Base-by-base conservation (phyloP, 2,888 invertebrate genomes). In the Sipunculus nudus region DNA sequence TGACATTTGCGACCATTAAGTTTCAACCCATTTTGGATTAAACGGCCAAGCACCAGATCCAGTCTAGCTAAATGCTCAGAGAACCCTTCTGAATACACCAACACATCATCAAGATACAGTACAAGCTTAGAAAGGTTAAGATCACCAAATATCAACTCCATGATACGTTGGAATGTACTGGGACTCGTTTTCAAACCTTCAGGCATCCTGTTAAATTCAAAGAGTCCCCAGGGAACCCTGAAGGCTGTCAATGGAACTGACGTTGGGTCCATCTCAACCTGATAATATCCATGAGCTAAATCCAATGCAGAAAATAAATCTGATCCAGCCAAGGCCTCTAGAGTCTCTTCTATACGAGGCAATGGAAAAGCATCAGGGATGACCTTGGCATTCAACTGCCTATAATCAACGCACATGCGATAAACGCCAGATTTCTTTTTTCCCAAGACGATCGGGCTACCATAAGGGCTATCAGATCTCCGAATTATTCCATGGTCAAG, bases 121-220 rank as follows among this genome's bases (percentile, higher is more conserved):
- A 43, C 26, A n/a, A 43, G 21, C 4, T 43, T 26, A 19, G 43
- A 43, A 13, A 43, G 13, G 43, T 43, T 2, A n/a, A 54, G 23
- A 19, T 29, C 46, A 1, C 35, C 31, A 4, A 45, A 29, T 3
- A 32, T 28, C 19, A 21, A 5, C 16, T 43, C 32, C 46, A 54
- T 54, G 41, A 54, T 45, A 3, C 31, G 3, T 23, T 45, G 29
- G 19, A 45, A 54, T 1, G 54, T 54, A 13, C 41, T 41, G 1
- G 45, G 54, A 4, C 28, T 35, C 16, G 43, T 54, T 10, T 23
- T 21, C 45, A 54, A 32, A 2, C 54, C 54, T 19, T 41, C 32
- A 10, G 23, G 45, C 23, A 54, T 25, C 8, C 38, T 4, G 3
- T 26, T 45, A 8, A 43, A 54, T 21, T 54, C 31, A 23, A 35